These are phyloP conservation scores for Taenioides sp. DNA, from an alignment of 2,797 vertebrate genomes.

Conservation along the genomic window DNA sequence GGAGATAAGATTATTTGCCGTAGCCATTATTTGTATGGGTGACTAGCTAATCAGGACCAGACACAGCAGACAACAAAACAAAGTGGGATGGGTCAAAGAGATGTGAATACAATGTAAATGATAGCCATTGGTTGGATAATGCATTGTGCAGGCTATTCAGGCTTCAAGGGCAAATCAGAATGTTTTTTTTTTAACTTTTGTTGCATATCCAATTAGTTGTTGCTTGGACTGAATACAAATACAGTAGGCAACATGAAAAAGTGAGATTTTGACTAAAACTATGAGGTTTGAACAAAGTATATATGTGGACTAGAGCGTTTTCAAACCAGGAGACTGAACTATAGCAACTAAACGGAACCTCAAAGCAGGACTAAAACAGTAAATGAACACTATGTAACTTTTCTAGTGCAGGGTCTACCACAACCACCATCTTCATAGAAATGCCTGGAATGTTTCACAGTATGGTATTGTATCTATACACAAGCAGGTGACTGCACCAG, in stretches of 20 bases:
- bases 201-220: background rate
- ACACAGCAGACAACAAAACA: background rate
- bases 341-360: too few species aligned
- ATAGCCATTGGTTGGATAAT: background rate
- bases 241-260: background rate
- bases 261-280: background rate
- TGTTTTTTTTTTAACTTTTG: background rate
- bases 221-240: background rate
- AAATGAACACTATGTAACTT: too few species aligned
- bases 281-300: background rate
- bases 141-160: background rate
- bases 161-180: background rate
- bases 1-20: conserved; percentile 5
- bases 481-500: background rate
- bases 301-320: background rate
- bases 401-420: too few species aligned
- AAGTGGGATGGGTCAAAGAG: background rate
- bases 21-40: background rate
- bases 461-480: too few species aligned
- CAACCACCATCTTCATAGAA: too few species aligned
- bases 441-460: too few species aligned
- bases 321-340: too few species aligned
- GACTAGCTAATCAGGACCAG: background rate
- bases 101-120: background rate
- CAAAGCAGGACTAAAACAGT: too few species aligned